A percentile compares a stretch with the other conserved stretches of the same genome.
Evolutionary conservation across 2,888 invertebrate genomes (phyloP).

Genomic region (Leistus spinibarbis): DNA sequence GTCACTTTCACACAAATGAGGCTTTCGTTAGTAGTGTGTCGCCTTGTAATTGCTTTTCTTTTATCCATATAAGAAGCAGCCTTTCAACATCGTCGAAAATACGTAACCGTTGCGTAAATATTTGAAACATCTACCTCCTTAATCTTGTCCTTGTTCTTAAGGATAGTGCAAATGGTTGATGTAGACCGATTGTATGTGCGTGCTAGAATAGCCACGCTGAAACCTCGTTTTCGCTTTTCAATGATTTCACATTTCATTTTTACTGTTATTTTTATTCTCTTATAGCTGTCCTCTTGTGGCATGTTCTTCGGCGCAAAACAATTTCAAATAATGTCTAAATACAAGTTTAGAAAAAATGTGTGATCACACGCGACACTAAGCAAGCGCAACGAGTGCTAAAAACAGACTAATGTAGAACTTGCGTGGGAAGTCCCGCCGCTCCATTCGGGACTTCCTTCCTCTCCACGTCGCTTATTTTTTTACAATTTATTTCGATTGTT

Average conservation of each 20-base stretch:
- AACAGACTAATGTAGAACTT: neutral
- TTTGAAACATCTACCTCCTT: slow-evolving; percentile 35
- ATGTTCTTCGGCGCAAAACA: neutral
- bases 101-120: slow-evolving; percentile 38
- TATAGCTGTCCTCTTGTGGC: neutral
- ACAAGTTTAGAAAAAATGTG: neutral
- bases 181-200: slow-evolving; percentile 16
- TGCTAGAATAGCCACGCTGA: slow-evolving; percentile 23
- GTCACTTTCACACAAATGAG: slow-evolving; percentile 40
- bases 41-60: slow-evolving; percentile 40
- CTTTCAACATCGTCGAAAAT: slow-evolving; percentile 41
- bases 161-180: slow-evolving; percentile 35
- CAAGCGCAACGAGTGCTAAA: neutral
- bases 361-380: neutral
- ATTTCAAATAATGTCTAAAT: no score
- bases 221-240: slow-evolving; percentile 23
- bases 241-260: slow-evolving; percentile 20
- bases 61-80: slow-evolving; percentile 41
- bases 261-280: slow-evolving; percentile 10
- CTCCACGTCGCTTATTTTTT: no score
- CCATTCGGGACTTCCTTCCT: no score
- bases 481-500: no score
- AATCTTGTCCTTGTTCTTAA: slow-evolving; percentile 40
- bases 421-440: no score
- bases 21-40: slow-evolving; percentile 13